A percentile compares a stretch with the other conserved stretches of the same genome.
These are phyloP conservation scores for Pagetopsis macropterus DNA, from an alignment of 2,797 vertebrate species.

Conservation along the genomic window DNA sequence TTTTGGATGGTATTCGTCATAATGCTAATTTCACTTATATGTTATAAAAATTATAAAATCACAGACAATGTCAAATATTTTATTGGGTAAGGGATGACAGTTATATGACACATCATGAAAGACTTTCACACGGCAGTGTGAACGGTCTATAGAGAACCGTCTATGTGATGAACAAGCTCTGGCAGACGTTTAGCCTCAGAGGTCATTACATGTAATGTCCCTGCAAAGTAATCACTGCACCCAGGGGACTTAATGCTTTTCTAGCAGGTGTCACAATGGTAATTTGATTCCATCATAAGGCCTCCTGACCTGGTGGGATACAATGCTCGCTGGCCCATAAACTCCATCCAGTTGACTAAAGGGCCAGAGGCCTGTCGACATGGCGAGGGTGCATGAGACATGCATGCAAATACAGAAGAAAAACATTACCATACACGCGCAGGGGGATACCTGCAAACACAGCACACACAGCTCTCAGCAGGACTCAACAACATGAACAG, in stretches of 20 bases:
- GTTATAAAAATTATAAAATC: background rate
- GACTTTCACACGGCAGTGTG: conserved; percentile 5
- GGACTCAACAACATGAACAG: conserved; percentile 23
- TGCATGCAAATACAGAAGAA: conserved; percentile 6
- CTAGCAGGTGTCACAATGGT: conserved; percentile 52
- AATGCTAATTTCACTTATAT: background rate
- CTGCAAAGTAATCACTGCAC: conserved; percentile 63
- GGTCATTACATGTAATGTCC: conserved; percentile 63
- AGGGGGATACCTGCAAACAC: conserved; percentile 8
- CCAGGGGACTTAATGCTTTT: conserved; percentile 46
- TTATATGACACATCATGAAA: conserved; percentile 6
- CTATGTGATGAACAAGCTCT: conserved; percentile 50
- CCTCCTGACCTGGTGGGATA: conserved; percentile 36
- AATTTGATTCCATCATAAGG: conserved; percentile 45
- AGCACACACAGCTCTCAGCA: conserved; percentile 18
- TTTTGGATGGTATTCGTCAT: background rate
- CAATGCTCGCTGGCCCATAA: conserved; percentile 41
- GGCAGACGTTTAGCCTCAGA: conserved; percentile 53
- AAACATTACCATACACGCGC: conserved; percentile 6
- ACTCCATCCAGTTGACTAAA: conserved; percentile 36
- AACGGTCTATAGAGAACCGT: conserved; percentile 15
- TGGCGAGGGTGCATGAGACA: conserved; percentile 13
- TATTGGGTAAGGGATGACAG: conserved; percentile 11
- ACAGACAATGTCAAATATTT: conserved; percentile 6
- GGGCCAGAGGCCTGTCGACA: conserved; percentile 16